Percentiles rank a stretch among this genome's conserved stretches.
phyloP scores from a whole-genome alignment of 2,888 invertebrate genomes.

The Zhengitettix transpicula region DNA sequence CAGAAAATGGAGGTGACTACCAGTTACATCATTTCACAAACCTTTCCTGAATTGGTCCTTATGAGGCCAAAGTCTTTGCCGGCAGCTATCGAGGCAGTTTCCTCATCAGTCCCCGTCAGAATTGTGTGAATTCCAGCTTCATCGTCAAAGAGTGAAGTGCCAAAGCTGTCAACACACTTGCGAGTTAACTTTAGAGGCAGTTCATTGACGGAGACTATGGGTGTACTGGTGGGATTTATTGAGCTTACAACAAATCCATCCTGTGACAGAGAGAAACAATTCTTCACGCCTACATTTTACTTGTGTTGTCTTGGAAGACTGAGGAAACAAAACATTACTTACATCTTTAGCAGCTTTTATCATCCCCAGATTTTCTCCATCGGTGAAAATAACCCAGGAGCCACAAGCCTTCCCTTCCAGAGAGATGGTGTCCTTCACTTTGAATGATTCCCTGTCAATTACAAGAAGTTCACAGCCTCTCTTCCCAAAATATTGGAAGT shows the following conservation, averaged over 20 bases:
- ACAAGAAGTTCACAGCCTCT: slow-evolving; percentile 34
- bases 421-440: slow-evolving; percentile 29
- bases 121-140: slow-evolving; percentile 32
- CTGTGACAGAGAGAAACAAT: slow-evolving; percentile 24
- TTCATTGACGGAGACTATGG: slow-evolving; percentile 38
- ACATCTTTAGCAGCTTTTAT: slow-evolving; percentile 68
- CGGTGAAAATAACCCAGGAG: slow-evolving; percentile 48
- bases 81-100: slow-evolving; percentile 55
- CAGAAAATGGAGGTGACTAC: background rate
- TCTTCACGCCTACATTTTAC: background rate
- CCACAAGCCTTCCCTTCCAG: slow-evolving; percentile 28
- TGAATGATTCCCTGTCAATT: slow-evolving; percentile 36
- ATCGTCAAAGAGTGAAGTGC: slow-evolving; percentile 49
- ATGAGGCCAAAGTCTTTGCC: slow-evolving; percentile 85
- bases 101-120: slow-evolving; percentile 53
- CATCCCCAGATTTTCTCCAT: slow-evolving; percentile 61
- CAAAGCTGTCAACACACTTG: slow-evolving; percentile 62
- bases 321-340: slow-evolving; percentile 19
- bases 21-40: slow-evolving; percentile 18
- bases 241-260: slow-evolving; percentile 66
- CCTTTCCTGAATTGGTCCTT: slow-evolving; percentile 70
- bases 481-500: slow-evolving; percentile 46
- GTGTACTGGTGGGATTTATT: slow-evolving; percentile 42
- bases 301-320: background rate
- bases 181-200: slow-evolving; percentile 59